Conservation (phyloP, 2,888 invertebrate species). For the Margaritifera margaritifera region DNA sequence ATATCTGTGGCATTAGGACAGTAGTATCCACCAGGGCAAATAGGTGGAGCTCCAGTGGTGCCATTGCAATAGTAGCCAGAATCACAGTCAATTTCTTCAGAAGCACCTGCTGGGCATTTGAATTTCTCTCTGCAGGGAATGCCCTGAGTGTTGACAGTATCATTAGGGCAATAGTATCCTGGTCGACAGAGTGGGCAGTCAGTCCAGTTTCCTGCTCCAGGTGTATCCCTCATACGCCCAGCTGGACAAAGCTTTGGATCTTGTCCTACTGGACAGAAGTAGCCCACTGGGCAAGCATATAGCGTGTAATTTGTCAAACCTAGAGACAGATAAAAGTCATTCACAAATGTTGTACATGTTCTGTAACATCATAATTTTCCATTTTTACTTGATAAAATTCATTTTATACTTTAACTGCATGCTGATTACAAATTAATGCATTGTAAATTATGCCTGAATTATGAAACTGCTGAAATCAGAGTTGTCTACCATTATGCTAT, state of each 20-base stretch:
- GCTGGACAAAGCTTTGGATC: conserved; percentile 68
- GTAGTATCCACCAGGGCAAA: conserved; percentile 67
- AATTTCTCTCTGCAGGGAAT: conserved; percentile 63
- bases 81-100: conserved; percentile 59
- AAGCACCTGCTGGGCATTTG: conserved; percentile 64
- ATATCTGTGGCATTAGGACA: conserved; percentile 63
- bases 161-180: conserved; percentile 66
- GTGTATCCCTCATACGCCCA: conserved; percentile 62
- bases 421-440: too few relatives aligned
- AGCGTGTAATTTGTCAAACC: conserved; percentile 61
- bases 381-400: neutral
- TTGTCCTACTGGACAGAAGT: conserved; percentile 62
- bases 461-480: too few relatives aligned
- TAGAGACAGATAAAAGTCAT: conserved; percentile 26
- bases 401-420: too few relatives aligned
- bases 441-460: too few relatives aligned
- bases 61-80: conserved; percentile 63
- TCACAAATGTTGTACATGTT: conserved; percentile 1
- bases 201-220: conserved; percentile 50
- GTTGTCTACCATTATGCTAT: too few relatives aligned
- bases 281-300: conserved; percentile 66
- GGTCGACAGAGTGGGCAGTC: conserved; percentile 63
- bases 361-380: neutral
- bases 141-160: conserved; percentile 61
- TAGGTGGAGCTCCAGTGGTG: conserved; percentile 59